Base-by-base conservation (phyloP, 2,797 vertebrate species). In the Phaenicophaeus curvirostris region DNA sequence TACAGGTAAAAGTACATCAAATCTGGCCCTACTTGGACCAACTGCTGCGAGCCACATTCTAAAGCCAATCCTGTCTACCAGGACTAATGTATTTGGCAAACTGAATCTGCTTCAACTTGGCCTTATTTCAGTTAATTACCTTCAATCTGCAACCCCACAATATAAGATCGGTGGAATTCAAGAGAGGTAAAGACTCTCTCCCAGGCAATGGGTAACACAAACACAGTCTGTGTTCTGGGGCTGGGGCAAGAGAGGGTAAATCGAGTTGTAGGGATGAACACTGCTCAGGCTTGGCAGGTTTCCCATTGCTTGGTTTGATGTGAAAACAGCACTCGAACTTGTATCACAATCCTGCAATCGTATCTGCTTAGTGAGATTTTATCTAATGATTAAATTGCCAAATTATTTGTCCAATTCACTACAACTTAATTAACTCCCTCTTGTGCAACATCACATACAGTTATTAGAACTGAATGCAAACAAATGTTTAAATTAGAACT, bases 181-280 rank as follows among this genome's bases (percentile, higher is more conserved):
- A 30, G 2, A 69, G 92, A 93, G 92, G 61, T 23, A 51, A 65
- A 83, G 79, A 16, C 48, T 9, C 61, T 77, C 58, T 57, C 44
- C 25, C 19, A 4, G 25, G 41, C 55, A 20, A 3, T 8, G 53
- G 54, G 66, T 16, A 31, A 59, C 68, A 54, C 50, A 61, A 11
- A 19, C 3, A 31, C 0, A 0, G 6, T 23, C 33, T 30, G 1
- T 1, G 30, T 31, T 58, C 50, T 21, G 61, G 44, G 1, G 61
- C 50, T 21, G 61, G 44, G 1, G 65, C 4, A 62, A 65, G 63
- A 54, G 71, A 74, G 65, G 55, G 51, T 9, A 13, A 10, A 51
- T 3, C 0, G 58, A 82, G 37, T 24, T 53, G 53, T 2, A 51
- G 41, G 53, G 71, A 25, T 15, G 25, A 85, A 41, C 21, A 3